Conservation (phyloP, 2,113 vertebrate genomes). For the Cathartes aura region DNA sequence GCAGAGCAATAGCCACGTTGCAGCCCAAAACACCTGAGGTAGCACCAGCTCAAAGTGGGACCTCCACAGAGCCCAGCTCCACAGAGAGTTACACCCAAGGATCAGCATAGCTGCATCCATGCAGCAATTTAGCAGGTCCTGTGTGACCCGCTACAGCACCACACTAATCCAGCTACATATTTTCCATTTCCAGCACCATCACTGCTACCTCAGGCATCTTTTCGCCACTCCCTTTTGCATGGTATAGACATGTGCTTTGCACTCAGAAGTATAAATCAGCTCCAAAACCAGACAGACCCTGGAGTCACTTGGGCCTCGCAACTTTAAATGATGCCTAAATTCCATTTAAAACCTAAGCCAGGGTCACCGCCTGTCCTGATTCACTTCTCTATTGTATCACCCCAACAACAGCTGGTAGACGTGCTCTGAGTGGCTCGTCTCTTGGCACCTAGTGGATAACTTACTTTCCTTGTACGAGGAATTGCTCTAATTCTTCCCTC, state of each 20-base stretch:
- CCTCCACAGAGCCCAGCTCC: background rate
- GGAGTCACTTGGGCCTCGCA: background rate
- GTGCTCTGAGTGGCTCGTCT: background rate
- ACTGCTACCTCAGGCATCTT: background rate
- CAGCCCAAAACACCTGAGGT: background rate
- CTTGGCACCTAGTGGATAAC: background rate
- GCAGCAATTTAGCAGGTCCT: background rate
- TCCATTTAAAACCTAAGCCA: background rate
- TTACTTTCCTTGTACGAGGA: background rate
- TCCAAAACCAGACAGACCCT: background rate
- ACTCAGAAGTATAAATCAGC: background rate
- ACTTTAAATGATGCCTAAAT: background rate
- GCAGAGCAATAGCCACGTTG: accelerated
- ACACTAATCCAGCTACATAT: background rate
- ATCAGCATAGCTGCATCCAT: background rate
- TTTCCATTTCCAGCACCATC: background rate
- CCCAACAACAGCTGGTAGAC: conserved; percentile 46
- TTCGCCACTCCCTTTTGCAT: background rate
- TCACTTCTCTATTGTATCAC: background rate
- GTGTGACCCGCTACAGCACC: background rate
- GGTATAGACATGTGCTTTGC: background rate
- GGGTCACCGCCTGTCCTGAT: background rate
- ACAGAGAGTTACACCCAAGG: background rate
- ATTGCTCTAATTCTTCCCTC: background rate
- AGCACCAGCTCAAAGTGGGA: background rate